Base-by-base conservation (phyloP, 37 sponge, comb jelly and placozoan genomes). In the Oopsacas minuta region DNA sequence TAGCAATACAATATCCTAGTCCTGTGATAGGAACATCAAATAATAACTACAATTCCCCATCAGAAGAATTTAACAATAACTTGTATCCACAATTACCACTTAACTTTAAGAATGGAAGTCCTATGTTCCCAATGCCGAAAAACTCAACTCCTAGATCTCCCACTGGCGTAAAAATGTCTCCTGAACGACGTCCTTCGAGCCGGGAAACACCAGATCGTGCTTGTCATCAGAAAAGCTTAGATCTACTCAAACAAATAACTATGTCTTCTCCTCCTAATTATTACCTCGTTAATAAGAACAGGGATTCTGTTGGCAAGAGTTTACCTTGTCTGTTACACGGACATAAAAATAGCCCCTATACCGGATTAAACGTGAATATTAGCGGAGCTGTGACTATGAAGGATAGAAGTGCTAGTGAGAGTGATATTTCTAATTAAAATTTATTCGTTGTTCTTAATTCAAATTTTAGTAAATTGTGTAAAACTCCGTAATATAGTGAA, bases 371-470 rank as follows among this genome's bases (percentile, higher is more conserved):
- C 30, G 75, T 12, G 75, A 61, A 17, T 17, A 46, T 22, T 12
- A 46, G 75, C 28, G 30, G 75, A 10, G 75, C 30, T 3, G 75
- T 12, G 75, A 12, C 5, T 3, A 10, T 25, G 75, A 61, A 61
- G 75, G 75, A 61, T 3, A 61, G 75, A 34, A 61, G 75, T 12
- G 75, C 75, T 25, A 61, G 75, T 61, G 75, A 61, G 75, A 61
- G 75, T 34, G 75, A 61, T 34, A 10, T 61, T 3, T 61, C 75
- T 3, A n/a, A n/a, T n/a, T n/a, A n/a, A n/a, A n/a, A n/a, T 61
- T 3, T 61, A 61, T 61, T 61, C 1, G 28, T 7, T 5, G 22
- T 61, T 3, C 22, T 61, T 61, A 25, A 25, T 61, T 3, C 28
- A 32, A 12, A 46, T 17, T 22, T 46, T 46, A 46, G 51, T 46